A percentile compares a stretch with the other conserved stretches of the same genome.
Evolutionary conservation across 1,140 invertebrate genomes (phyloP).

Genomic region (Apis dorsata): DNA sequence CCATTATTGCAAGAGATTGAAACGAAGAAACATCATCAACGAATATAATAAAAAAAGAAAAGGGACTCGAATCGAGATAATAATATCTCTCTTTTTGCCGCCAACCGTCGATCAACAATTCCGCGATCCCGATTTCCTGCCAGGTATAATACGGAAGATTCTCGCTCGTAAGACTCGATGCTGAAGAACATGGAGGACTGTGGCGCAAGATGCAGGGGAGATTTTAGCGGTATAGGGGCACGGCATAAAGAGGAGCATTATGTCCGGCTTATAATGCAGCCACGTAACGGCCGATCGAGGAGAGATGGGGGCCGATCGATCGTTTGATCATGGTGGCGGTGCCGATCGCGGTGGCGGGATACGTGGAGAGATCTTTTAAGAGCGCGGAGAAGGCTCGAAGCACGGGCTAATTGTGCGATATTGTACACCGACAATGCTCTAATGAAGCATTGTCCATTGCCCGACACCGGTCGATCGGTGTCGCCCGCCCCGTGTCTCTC

Average conservation of each 20-base stretch:
- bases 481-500: constrained; percentile 46
- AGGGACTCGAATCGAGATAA: too few species aligned
- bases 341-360: constrained; percentile 55
- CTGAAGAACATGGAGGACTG: not conserved
- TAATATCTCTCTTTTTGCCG: too few species aligned
- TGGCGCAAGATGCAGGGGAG: constrained; percentile 37
- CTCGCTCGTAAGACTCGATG: too few species aligned
- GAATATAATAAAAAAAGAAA: too few species aligned
- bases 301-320: constrained; percentile 72
- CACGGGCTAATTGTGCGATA: constrained; percentile 78
- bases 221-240: constrained; percentile 65
- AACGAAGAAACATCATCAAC: too few species aligned
- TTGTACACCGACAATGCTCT: constrained; percentile 78
- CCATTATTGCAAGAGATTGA: too few species aligned
- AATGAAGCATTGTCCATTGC: constrained; percentile 77
- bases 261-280: constrained; percentile 70
- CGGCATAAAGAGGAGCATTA: constrained; percentile 71
- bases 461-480: constrained; percentile 57
- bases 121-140: constrained; percentile 15
- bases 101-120: not conserved
- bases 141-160: not conserved
- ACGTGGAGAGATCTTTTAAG: constrained; percentile 70
- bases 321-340: constrained; percentile 64
- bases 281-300: constrained; percentile 71
- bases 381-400: constrained; percentile 63